Evolutionary conservation across 2,797 vertebrate species (phyloP), one percentile per base, ranked within the genome.

Genomic region (Astyanax mexicanus): DNA sequence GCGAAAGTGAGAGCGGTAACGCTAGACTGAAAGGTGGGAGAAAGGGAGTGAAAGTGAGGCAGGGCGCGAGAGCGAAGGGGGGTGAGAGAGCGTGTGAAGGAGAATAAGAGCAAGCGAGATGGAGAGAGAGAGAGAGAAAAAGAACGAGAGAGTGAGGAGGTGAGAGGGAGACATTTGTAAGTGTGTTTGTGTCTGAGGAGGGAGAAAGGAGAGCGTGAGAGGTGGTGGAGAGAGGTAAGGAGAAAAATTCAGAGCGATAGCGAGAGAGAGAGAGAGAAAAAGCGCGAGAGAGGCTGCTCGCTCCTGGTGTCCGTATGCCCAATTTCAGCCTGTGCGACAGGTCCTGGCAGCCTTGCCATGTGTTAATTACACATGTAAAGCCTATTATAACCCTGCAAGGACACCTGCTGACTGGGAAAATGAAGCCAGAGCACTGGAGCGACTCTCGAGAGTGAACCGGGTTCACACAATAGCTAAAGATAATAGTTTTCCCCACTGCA

Each of bases 361-460:
- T 97, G 96, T 96, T 98, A 98, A 98, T 98, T 96, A 97, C 94
- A 95, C 90, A 91, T 91, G 90, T 86, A 89, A 95, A 96, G 94
- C 93, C 95, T 92, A 96, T 97, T 97, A 96, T 95, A 81, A 93
- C 93, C 93, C 91, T 91, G 90, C 92, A 93, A 95, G 93, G 93
- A 95, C 94, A 95, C 96, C 96, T 92, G 96, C 96, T 96, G 97
- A 94, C 93, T 92, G 90, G 84, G 94, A 93, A 96, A 97, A 97
- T 95, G 95, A 96, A 92, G 91, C 90, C 93, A 91, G 90, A 78
- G 80, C 88, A 88, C 88, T 89, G 86, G 93, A 90, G 92, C 92
- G 92, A 92, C 6, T 78, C 85, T 83, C 84, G 69, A 75, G 85
- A 92, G 92, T 88, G 90, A 89, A 92, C 89, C 83, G 86, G 88